Percentiles rank a stretch among this genome's conserved stretches.
Conservation (phyloP, 1,140 invertebrate genomes). For the Apis mellifera region Amel_HAv3.1 CM009944.2:4143001-4143500, state of each 20-base stretch:
- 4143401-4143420: no score
- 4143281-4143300: conserved; percentile 3
- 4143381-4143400: no score
- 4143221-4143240: conserved; percentile 10
- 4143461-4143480: no score
- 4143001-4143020: conserved; percentile 47
- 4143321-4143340: conserved; percentile 63
- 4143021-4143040: background rate
- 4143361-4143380: background rate
- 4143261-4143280: conserved; percentile 69
- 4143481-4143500: no score
- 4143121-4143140: conserved; percentile 26
- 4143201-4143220: no score
- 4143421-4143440: no score
- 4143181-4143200: conserved; percentile 19
- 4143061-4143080: conserved; percentile 40
- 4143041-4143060: conserved; percentile 30
- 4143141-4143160: conserved; percentile 44
- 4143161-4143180: conserved; percentile 16
- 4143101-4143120: background rate
- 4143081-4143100: conserved; percentile 30
- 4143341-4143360: conserved; percentile 68
- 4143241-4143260: conserved; percentile 66
- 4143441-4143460: no score
- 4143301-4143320: conserved; percentile 58